Percentiles rank a stretch among this genome's conserved stretches.
Conservation (phyloP, 2,113 vertebrate species). For the Crotalus horridus region DNA sequence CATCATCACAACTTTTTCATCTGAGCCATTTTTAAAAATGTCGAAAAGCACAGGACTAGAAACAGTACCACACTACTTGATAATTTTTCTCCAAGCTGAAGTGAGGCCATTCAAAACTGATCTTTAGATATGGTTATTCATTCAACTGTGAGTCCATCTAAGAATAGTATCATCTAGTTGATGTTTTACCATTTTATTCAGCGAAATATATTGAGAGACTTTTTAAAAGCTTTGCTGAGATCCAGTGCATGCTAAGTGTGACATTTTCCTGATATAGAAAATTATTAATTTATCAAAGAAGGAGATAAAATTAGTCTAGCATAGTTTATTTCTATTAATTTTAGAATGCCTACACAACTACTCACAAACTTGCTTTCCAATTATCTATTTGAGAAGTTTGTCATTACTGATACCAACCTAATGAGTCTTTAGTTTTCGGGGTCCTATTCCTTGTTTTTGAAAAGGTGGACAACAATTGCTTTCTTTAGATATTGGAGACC, state of each 20-base stretch:
- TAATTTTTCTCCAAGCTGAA: neutral
- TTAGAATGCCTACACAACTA: neutral
- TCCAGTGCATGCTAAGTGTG: neutral
- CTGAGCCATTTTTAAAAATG: neutral
- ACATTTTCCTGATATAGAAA: neutral
- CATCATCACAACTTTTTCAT: neutral
- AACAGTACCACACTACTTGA: neutral
- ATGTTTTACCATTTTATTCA: neutral
- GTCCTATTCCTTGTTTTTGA: neutral
- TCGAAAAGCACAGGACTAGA: neutral
- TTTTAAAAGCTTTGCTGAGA: neutral
- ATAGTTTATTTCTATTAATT: neutral
- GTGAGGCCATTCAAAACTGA: neutral
- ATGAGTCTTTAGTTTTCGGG: neutral
- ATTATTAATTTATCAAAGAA: neutral
- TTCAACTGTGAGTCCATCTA: neutral
- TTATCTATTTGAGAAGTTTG: neutral
- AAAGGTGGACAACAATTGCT: neutral
- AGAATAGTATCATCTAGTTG: neutral
- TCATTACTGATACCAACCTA: neutral
- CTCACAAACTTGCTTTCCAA: neutral
- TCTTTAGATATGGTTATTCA: neutral
- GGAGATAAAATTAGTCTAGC: neutral
- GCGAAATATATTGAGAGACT: neutral
- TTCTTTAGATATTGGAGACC: neutral